Evolutionary conservation across 2,888 invertebrate genomes (phyloP).

Genomic region (Morpho deidamia): DNA sequence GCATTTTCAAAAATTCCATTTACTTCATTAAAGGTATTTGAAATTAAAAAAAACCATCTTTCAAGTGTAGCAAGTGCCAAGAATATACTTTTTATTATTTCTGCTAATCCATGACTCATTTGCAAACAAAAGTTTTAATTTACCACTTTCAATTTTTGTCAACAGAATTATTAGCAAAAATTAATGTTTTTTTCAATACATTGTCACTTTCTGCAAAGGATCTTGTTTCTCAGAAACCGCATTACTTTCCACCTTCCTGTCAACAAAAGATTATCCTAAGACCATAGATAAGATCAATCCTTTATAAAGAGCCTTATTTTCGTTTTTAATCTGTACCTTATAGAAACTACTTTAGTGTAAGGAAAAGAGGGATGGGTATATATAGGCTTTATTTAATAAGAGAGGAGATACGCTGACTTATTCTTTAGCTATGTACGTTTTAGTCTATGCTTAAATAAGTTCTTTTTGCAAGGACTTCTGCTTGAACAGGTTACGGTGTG

Average conservation of each 20-base stretch:
- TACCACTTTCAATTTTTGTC: background rate
- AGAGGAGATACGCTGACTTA: no score
- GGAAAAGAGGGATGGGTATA: no score
- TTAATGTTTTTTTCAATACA: slow-evolving; percentile 22
- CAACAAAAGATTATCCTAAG: slow-evolving; percentile 73
- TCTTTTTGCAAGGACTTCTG: slow-evolving; percentile 42
- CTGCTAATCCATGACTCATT: background rate
- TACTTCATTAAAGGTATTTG: no score
- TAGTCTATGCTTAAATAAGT: no score
- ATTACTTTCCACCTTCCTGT: slow-evolving; percentile 51
- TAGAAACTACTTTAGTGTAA: background rate
- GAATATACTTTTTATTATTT: background rate
- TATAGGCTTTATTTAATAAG: no score
- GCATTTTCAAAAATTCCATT: no score
- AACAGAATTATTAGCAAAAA: background rate
- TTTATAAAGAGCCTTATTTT: slow-evolving; percentile 13
- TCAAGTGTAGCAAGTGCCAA: no score
- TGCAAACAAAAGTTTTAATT: no score
- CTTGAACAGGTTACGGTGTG: slow-evolving; percentile 40
- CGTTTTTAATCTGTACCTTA: slow-evolving; percentile 4
- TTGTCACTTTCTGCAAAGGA: slow-evolving; percentile 45
- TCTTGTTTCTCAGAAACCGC: slow-evolving; percentile 47
- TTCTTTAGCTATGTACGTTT: no score
- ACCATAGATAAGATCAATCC: slow-evolving; percentile 32
- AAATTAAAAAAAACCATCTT: no score